Evolutionary conservation across 2,797 vertebrate genomes (phyloP).

Genomic region (Danio jaintianensis): DNA sequence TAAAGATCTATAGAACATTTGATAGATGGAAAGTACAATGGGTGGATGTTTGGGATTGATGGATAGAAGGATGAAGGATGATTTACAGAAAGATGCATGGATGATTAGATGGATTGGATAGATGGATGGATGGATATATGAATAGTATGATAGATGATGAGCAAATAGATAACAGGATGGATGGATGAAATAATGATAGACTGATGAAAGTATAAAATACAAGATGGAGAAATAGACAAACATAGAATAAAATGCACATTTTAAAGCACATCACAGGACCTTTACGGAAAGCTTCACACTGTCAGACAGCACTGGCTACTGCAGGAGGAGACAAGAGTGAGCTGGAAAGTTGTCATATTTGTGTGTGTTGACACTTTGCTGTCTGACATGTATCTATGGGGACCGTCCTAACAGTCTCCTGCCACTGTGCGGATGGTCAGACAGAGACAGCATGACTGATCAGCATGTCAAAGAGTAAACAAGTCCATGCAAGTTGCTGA

Average conservation of each 20-base stretch:
- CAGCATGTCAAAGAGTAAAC: constrained; percentile 52
- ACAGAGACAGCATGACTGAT: constrained; percentile 50
- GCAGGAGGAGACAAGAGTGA: not conserved
- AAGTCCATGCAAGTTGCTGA: constrained; percentile 60
- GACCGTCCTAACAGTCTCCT: constrained; percentile 10
- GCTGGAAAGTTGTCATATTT: not conserved
- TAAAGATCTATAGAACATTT: no score
- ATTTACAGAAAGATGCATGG: no score
- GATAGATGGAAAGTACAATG: no score
- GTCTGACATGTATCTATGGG: constrained; percentile 31
- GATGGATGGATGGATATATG: not conserved
- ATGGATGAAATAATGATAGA: not conserved
- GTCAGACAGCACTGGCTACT: not conserved
- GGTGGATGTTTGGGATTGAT: no score
- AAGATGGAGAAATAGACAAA: no score
- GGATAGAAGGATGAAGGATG: no score
- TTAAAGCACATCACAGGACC: not conserved
- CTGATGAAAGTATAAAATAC: not conserved
- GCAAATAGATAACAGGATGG: not conserved
- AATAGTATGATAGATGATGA: not conserved
- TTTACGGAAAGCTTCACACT: not conserved
- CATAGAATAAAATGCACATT: no score
- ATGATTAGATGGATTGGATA: no score
- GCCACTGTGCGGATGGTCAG: not conserved
- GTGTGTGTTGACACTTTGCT: constrained; percentile 24